Evolutionary conservation across 2,113 vertebrate species (phyloP).

Genomic region (Pan troglodytes): DNA sequence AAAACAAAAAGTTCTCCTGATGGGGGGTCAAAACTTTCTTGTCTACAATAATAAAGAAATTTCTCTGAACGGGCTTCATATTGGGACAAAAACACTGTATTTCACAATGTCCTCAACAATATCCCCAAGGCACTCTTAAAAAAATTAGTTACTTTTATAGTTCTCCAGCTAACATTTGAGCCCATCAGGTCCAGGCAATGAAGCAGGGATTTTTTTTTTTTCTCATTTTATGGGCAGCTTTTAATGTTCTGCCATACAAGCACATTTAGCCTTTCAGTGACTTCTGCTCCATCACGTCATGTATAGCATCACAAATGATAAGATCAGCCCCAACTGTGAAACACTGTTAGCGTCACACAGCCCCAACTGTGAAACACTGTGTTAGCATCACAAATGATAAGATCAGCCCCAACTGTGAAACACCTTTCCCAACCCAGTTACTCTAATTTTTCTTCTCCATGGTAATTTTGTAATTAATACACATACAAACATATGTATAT

Average conservation of each 20-base stretch:
- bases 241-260: not conserved
- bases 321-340: not conserved
- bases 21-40: not conserved
- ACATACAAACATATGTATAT: no score
- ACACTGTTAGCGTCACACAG: not conserved
- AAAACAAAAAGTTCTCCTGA: not conserved
- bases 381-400: not conserved
- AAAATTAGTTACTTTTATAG: not conserved
- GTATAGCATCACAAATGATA: not conserved
- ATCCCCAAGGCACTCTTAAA: not conserved
- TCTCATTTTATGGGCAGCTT: not conserved
- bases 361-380: not conserved
- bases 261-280: not conserved
- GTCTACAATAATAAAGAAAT: not conserved
- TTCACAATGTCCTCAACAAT: not conserved
- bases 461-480: not conserved
- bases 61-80: not conserved
- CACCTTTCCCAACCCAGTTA: no score
- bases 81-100: not conserved
- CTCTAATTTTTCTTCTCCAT: not conserved
- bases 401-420: not conserved
- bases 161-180: not conserved
- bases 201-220: not conserved
- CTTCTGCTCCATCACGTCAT: not conserved
- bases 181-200: not conserved